Base-by-base conservation (phyloP, 1,140 invertebrate species). In the Mactra quadrangularis region DNA sequence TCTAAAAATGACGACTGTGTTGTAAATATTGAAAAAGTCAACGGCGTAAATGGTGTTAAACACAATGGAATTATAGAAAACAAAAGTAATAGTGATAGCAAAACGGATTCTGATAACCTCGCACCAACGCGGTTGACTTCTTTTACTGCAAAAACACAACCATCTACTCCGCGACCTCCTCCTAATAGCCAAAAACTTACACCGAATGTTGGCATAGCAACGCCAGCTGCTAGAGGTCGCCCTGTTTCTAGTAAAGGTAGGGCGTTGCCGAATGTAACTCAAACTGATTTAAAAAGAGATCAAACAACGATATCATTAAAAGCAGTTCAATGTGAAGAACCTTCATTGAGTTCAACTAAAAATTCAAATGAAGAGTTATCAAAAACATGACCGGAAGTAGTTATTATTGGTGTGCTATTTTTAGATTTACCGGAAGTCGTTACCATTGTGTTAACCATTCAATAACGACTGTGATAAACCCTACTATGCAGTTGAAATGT, bases 311-410 rank as follows among this genome's bases (percentile, higher is more conserved):
- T 2, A 19, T 33, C 27, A 25, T 33, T 25, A 33, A 31, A 62
- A 64, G 29, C 57, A 3, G 74, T 76, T 60, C 74, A 76, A 50
- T 76, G 50, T 50, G 41, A 76, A 50, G 74, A 64, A 33, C 19
- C 15, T 41, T 15, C 38, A 15, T 15, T 15, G 15, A 41, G 15
- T 7, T 41, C 38, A 41, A 15, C 6, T 15, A 41, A 41, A 41
- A 6, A 41, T 7, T 7, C 15, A 41, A 41, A 6, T 7, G 15
- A 41, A 7, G 38, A 41, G 38, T 41, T 15, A 41, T 6, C 38
- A 7, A 41, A 41, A 41, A 41, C 38, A 7, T 41, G 38, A 41
- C 38, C 38, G 38, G 38, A 41, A 41, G 38, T 41, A 7, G 38
- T 7, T 41, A 15, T 41, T 41, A 6, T 41, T 41, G 38, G 6